These are phyloP conservation scores for Plectropomus leopardus DNA, from an alignment of 2,113 vertebrate species.

Conservation along the genomic window DNA sequence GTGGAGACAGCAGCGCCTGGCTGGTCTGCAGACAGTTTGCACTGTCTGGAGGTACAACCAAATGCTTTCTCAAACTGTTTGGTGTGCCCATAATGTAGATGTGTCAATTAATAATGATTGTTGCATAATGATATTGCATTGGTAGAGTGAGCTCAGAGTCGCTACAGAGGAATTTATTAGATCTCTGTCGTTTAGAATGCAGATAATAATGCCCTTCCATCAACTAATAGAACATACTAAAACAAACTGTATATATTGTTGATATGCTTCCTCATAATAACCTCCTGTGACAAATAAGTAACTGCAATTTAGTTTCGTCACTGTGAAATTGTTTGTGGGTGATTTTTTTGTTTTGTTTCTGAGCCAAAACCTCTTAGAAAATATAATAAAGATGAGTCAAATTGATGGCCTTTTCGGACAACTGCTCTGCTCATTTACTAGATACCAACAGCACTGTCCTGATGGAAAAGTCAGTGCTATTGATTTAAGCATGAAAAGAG, in stretches of 20 bases:
- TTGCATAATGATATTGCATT: neutral
- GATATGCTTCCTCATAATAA: neutral
- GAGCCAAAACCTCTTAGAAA: neutral
- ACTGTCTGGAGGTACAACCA: neutral
- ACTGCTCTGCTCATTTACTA: neutral
- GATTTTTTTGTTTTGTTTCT: too few relatives aligned
- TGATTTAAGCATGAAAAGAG: conserved; percentile 14
- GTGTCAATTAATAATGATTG: neutral
- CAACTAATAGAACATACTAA: neutral
- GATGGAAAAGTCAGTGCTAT: neutral
- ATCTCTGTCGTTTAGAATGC: neutral
- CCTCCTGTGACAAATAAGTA: neutral
- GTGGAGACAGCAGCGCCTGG: neutral
- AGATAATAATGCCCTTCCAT: neutral
- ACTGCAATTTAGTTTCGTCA: neutral
- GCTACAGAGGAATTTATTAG: neutral
- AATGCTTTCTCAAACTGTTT: neutral
- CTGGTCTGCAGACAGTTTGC: neutral
- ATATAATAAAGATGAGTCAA: neutral
- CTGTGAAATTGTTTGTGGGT: too few relatives aligned
- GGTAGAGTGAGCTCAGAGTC: neutral
- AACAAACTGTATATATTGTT: neutral
- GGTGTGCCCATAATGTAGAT: neutral
- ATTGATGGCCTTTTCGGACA: neutral
- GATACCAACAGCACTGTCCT: neutral